These are phyloP conservation scores for Bettongia penicillata DNA, from an alignment of 2,113 vertebrate genomes.

Conservation along the genomic window DNA sequence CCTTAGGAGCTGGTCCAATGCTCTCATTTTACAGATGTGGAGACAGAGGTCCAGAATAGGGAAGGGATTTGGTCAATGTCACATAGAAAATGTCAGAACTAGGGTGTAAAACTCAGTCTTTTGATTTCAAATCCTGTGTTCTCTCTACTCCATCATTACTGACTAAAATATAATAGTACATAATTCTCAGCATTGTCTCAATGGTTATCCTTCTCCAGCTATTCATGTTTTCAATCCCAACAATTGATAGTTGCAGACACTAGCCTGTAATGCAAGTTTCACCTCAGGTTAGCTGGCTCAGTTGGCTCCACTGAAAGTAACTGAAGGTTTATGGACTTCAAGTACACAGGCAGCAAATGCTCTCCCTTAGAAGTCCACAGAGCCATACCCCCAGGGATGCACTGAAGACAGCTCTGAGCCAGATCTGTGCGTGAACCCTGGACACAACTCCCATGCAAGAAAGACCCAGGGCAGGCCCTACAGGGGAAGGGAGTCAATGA, in stretches of 20 bases:
- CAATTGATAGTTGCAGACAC: neutral
- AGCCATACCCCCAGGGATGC: neutral
- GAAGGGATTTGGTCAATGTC: conserved; percentile 11
- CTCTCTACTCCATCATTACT: neutral
- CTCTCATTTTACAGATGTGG: neutral
- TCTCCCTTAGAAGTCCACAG: neutral
- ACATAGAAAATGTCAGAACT: neutral
- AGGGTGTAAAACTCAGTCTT: conserved; percentile 3
- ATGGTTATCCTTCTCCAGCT: neutral
- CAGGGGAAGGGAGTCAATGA: neutral
- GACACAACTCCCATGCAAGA: neutral
- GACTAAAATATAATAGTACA: neutral
- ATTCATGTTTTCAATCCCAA: neutral
- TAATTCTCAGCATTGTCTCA: neutral
- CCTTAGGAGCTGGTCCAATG: neutral
- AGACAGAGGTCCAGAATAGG: neutral
- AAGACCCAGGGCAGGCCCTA: neutral
- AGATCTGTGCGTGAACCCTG: neutral
- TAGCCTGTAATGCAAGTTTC: neutral
- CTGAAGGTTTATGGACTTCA: neutral
- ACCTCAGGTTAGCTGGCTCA: neutral
- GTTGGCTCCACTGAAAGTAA: neutral
- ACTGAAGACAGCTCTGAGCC: neutral
- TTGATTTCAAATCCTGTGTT: neutral
- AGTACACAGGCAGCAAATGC: neutral